phyloP scores from a whole-genome alignment of 2,888 invertebrate genomes.

The Lysandra bellargus region DNA sequence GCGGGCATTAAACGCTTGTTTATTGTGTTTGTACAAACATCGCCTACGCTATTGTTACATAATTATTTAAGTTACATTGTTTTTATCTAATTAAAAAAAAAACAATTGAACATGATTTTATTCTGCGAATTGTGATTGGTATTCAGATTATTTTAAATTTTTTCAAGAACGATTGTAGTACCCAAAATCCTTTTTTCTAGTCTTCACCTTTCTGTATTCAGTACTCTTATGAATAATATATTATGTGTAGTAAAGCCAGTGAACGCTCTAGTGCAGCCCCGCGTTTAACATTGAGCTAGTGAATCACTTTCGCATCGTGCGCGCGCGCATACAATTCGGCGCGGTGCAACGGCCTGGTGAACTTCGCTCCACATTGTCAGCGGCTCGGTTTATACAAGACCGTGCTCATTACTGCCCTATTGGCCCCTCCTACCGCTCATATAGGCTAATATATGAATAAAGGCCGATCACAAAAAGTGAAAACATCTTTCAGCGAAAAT shows the following conservation, averaged over 20 bases:
- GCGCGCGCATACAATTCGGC: constrained; percentile 62
- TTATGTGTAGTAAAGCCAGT: neutral
- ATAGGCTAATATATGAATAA: neutral
- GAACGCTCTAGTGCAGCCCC: neutral
- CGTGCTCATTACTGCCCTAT: constrained; percentile 7
- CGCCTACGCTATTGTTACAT: neutral
- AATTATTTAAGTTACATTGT: neutral
- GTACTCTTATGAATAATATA: neutral
- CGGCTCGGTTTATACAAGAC: constrained; percentile 45
- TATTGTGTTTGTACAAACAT: constrained; percentile 13
- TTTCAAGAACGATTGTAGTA: neutral
- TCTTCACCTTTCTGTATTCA: neutral
- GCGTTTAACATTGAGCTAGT: constrained; percentile 32
- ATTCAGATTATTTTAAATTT: neutral
- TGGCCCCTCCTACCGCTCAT: neutral
- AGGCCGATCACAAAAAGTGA: neutral
- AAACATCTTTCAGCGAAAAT: neutral
- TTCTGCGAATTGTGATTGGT: neutral
- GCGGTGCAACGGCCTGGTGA: constrained; percentile 76
- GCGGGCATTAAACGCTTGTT: neutral
- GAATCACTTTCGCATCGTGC: constrained; percentile 71
- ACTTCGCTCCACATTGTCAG: constrained; percentile 71
- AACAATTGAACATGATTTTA: neutral
- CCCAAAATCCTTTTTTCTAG: neutral
- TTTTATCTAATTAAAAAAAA: neutral